Conservation (phyloP, 1,140 invertebrate species). For the Musca vetustissima region DNA sequence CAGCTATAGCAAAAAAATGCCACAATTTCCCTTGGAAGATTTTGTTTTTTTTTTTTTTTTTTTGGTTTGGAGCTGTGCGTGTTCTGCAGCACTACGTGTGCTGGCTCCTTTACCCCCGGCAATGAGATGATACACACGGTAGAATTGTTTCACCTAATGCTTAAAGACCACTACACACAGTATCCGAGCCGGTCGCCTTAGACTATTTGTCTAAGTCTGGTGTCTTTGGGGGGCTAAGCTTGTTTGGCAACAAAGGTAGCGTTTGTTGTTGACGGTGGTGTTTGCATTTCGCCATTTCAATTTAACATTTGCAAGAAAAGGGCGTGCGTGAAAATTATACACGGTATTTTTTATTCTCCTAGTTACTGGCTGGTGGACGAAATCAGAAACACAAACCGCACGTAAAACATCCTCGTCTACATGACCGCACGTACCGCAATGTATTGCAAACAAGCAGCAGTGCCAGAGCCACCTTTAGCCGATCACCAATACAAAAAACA, state of each 20-base stretch:
- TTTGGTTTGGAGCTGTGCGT: neutral
- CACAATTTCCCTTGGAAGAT: no score
- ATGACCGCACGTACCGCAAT: constrained; percentile 27
- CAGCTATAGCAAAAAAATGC: no score
- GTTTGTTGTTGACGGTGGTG: neutral
- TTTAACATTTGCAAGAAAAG: constrained; percentile 30
- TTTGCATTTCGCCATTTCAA: no score
- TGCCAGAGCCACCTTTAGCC: constrained; percentile 13
- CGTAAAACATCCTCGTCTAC: constrained; percentile 40
- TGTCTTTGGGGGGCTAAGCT: neutral
- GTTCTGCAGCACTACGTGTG: neutral
- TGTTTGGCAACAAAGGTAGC: neutral
- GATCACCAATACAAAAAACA: constrained; percentile 34
- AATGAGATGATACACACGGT: neutral
- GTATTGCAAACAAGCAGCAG: no score
- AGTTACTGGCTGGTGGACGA: neutral
- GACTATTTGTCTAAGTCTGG: no score
- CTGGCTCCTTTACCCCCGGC: neutral
- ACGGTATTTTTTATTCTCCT: constrained; percentile 10
- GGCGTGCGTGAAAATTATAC: constrained; percentile 47
- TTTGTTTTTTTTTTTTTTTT: no score
- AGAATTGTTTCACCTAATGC: no score
- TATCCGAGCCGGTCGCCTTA: no score
- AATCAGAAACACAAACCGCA: constrained; percentile 27
- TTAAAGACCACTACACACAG: no score